Percentiles rank a stretch among this genome's conserved stretches.
Evolutionary conservation across 2,888 invertebrate species (phyloP).

Genomic region (Coelogynopora nodosa): DNA sequence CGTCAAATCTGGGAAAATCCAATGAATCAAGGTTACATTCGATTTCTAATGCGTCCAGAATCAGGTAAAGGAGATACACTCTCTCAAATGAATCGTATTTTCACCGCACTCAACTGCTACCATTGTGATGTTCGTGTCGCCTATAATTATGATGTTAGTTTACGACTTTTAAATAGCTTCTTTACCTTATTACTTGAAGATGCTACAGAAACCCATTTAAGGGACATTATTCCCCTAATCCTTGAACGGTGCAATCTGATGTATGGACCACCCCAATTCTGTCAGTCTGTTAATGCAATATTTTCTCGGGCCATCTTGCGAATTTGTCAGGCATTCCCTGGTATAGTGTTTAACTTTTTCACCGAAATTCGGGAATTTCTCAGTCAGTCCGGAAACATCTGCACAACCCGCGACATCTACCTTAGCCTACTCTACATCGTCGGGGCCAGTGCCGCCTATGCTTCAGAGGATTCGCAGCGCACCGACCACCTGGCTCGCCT

Average conservation of each 20-base stretch:
- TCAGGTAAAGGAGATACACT: neutral
- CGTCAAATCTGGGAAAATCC: slow-evolving; percentile 17
- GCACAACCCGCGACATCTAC: neutral
- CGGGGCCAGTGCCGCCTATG: neutral
- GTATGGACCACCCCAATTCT: neutral
- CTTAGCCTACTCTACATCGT: neutral
- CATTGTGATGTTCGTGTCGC: neutral
- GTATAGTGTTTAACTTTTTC: neutral
- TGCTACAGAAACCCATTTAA: neutral
- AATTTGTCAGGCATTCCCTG: neutral
- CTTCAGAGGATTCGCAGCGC: neutral
- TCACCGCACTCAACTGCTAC: neutral
- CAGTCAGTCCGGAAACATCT: neutral
- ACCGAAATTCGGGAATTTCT: slow-evolving; percentile 3
- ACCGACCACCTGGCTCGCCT: neutral
- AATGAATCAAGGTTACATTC: neutral
- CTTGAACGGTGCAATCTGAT: neutral
- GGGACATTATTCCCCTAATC: neutral
- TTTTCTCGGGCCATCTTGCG: neutral
- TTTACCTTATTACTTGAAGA: neutral
- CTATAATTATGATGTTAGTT: slow-evolving; percentile 10
- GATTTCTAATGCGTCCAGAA: neutral
- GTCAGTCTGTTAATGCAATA: neutral
- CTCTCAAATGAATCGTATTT: neutral
- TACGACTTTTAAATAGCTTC: neutral